phyloP scores from a whole-genome alignment of 2,113 vertebrate species.

The Chloebia gouldiae region DNA sequence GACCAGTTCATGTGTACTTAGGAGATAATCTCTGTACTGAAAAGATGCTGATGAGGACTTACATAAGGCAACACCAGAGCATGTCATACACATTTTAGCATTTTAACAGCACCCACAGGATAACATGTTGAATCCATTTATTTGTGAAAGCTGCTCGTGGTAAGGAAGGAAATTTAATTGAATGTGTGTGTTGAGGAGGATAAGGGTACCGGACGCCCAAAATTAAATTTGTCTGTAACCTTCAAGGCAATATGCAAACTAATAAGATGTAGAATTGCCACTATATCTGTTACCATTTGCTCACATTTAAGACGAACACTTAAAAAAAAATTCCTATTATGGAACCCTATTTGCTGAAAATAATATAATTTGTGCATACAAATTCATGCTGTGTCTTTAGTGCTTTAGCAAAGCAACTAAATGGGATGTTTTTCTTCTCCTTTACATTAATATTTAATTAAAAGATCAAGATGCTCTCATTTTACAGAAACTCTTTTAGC shows the following conservation, averaged over 20 bases:
- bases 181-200: neutral
- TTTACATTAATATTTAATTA: slow-evolving; percentile 48
- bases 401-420: neutral
- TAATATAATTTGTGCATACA: neutral
- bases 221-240: slow-evolving; percentile 45
- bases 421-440: neutral
- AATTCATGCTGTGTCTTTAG: neutral
- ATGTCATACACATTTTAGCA: neutral
- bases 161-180: slow-evolving; percentile 22
- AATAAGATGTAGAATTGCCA: slow-evolving; percentile 10
- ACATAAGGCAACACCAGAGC: neutral
- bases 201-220: neutral
- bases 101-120: neutral
- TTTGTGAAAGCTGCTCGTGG: neutral
- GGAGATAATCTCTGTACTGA: neutral
- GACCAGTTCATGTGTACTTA: neutral
- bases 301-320: neutral
- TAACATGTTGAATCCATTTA: neutral
- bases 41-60: neutral
- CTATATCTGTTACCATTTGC: neutral
- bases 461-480: neutral
- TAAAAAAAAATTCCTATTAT: neutral
- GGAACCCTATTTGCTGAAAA: neutral
- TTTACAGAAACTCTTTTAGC: neutral
- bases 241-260: neutral